Evolutionary conservation across 1,140 invertebrate species (phyloP).

Genomic region (Drosophila equinoxialis): DNA sequence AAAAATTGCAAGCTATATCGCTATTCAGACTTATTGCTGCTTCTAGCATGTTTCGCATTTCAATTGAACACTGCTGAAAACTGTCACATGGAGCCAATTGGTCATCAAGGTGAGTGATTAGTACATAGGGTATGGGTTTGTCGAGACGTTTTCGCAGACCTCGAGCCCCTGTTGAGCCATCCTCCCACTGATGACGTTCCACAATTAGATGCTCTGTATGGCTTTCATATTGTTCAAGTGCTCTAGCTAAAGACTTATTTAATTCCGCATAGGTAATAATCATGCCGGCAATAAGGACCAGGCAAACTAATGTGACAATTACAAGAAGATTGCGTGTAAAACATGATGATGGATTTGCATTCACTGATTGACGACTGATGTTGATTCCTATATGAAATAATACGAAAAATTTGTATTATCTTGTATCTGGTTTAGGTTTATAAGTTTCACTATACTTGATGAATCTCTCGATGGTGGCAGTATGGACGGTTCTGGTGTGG

Average conservation of each 20-base stretch:
- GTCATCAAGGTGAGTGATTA: slow-evolving; percentile 83
- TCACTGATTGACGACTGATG: slow-evolving; percentile 34
- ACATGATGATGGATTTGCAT: slow-evolving; percentile 43
- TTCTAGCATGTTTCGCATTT: slow-evolving; percentile 82
- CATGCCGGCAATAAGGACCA: slow-evolving; percentile 58
- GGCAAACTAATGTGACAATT: slow-evolving; percentile 52
- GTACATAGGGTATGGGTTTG: slow-evolving; percentile 79
- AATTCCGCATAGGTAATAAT: slow-evolving; percentile 63
- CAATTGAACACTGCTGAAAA: slow-evolving; percentile 77
- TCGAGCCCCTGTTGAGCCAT: slow-evolving; percentile 69
- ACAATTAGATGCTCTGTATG: slow-evolving; percentile 63
- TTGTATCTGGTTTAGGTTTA: not conserved
- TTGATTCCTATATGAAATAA: slow-evolving; percentile 58
- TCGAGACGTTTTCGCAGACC: slow-evolving; percentile 52
- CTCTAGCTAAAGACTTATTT: slow-evolving; percentile 17
- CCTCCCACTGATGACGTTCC: slow-evolving; percentile 84
- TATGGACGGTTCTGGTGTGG: slow-evolving; percentile 48
- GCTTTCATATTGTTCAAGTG: slow-evolving; percentile 2
- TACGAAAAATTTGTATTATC: not conserved
- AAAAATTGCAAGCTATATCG: slow-evolving; percentile 83
- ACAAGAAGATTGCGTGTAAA: slow-evolving; percentile 65
- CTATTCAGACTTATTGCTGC: slow-evolving; percentile 68
- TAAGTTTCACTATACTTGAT: slow-evolving; percentile 27
- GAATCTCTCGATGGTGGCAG: slow-evolving; percentile 40
- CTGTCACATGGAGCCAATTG: slow-evolving; percentile 59